Conservation (phyloP, 2,888 invertebrate species). For the Conus canariensis region DNA sequence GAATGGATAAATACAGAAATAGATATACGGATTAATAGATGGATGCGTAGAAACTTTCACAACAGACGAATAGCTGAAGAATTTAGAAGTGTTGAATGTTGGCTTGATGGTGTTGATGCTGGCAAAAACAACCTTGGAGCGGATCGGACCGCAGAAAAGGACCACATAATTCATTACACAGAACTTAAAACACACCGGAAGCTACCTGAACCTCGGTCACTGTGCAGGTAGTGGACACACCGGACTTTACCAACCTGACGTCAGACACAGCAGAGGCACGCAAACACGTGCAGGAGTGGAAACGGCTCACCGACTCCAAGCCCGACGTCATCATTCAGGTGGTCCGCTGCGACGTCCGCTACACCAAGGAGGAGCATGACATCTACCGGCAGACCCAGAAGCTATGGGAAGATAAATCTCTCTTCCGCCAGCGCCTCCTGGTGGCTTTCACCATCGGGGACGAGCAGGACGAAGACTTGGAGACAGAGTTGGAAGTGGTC, state of each 20-base stretch:
- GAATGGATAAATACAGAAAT: no score
- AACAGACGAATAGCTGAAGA: no score
- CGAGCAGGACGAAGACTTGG: not conserved
- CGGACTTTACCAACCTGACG: not conserved
- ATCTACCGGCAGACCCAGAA: not conserved
- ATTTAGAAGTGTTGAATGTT: no score
- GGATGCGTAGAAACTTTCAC: no score
- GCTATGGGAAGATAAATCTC: not conserved
- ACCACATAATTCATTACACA: no score
- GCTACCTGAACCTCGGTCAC: no score
- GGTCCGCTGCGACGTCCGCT: not conserved
- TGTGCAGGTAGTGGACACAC: not conserved
- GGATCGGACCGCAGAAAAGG: no score
- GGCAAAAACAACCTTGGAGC: no score
- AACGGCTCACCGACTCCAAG: not conserved
- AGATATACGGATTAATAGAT: no score
- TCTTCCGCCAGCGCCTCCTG: not conserved
- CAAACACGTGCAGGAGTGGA: not conserved
- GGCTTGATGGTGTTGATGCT: no score
- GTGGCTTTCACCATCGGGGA: not conserved
- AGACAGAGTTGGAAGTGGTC: not conserved
- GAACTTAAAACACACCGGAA: no score
- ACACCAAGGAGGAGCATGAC: slow-evolving; percentile 8
- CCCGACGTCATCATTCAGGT: not conserved
- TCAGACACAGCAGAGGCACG: not conserved